phyloP scores from a whole-genome alignment of 2,888 invertebrate species.

The Leucoma salicis region DNA sequence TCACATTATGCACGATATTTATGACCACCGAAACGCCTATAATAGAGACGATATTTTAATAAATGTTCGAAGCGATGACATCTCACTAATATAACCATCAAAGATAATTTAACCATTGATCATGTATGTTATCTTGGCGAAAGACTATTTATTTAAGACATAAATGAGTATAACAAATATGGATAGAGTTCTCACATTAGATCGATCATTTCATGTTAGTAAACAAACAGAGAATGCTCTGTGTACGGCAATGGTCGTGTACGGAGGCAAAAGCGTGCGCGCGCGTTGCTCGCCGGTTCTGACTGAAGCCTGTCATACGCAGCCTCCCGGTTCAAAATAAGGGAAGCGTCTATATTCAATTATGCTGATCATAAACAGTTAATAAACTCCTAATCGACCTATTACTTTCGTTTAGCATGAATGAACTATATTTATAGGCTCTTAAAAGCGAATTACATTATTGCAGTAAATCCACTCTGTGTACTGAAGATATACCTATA shows the following conservation, averaged over 20 bases:
- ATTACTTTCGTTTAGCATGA: too few relatives aligned
- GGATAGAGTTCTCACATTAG: constrained; percentile 44
- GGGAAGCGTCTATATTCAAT: constrained; percentile 40
- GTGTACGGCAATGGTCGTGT: constrained; percentile 29
- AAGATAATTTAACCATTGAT: constrained; percentile 45
- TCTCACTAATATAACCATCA: constrained; percentile 68
- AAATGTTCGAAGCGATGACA: constrained; percentile 65
- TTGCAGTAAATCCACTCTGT: constrained; percentile 11
- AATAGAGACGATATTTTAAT: constrained; percentile 61
- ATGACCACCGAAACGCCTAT: constrained; percentile 61
- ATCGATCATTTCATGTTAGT: constrained; percentile 53
- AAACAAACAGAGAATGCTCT: constrained; percentile 55
- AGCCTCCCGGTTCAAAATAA: constrained; percentile 61
- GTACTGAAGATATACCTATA: background rate
- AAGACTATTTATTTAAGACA: constrained; percentile 23
- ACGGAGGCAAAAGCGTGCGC: constrained; percentile 65
- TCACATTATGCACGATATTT: constrained; percentile 77
- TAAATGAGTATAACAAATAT: constrained; percentile 42
- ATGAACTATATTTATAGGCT: background rate
- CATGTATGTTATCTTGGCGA: background rate
- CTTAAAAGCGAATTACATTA: background rate
- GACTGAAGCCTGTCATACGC: constrained; percentile 74
- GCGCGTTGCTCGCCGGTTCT: constrained; percentile 68
- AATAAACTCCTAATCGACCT: constrained; percentile 29
- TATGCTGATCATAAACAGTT: constrained; percentile 28